Base-by-base conservation (phyloP, 2,797 vertebrate species). In the Pogonophryne albipinna region DNA sequence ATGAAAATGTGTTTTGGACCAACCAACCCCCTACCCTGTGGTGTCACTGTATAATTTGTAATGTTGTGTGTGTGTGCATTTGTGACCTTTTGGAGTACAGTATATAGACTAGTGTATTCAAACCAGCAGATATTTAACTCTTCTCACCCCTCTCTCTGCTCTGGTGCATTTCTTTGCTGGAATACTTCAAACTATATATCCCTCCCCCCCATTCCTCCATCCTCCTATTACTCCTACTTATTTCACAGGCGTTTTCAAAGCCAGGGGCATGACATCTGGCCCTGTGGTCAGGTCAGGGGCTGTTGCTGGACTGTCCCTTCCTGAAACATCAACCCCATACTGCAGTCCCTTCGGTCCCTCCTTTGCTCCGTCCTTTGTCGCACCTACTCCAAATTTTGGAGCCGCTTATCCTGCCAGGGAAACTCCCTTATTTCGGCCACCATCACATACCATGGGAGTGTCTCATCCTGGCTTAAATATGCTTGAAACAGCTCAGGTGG, bases 181-280 rank as follows among this genome's bases (percentile, higher is more conserved):
- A 86, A 86, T 60, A 68, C 71, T 87, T 84, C 61, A 57, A 80
- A 76, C 89, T 86, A 23, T 79, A 50, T 27, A 57, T 46, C 72
- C 76, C 65, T 11, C 9, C 42, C 9, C 42, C 70, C 23, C 20
- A 5, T 65, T 56, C 77, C 74, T 55, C 38, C 75, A 38, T 74
- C 65, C 45, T 80, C 19, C 52, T 80, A 49, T 72, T 57, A 64
- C 83, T 80, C 15, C 64, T 76, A 58, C 71, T 83, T 10, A 64
- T 89, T 94, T 94, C 93, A 89, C 92, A 93, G 93, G 89, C 62
- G 10, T 70, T 75, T 85, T 84, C 57, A 90, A 38, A 79, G 66
- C 68, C 66, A 59, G 69, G 19, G 86, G 63, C 71, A 8, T 62
- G 47, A 47, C 70, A 23, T 75, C 44, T 52, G 76, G 38, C 53